Evolutionary conservation across 2,113 vertebrate genomes (phyloP).

Genomic region (Daubentonia madagascariensis): DNA sequence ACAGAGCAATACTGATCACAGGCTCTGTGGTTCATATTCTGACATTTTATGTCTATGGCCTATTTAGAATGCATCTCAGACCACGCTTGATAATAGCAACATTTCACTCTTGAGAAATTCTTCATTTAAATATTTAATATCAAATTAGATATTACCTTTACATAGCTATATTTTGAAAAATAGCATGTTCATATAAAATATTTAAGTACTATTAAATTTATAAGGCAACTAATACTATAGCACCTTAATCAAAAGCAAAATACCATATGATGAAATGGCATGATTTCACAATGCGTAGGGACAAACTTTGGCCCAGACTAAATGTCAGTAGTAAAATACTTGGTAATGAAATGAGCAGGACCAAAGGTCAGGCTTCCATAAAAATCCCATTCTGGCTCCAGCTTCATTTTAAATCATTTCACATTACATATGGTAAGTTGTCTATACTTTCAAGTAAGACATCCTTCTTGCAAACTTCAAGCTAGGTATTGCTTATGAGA

Average conservation of each 20-base stretch:
- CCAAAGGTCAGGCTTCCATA: conserved; percentile 80
- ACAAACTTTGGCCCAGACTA: conserved; percentile 80
- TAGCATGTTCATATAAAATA: conserved; percentile 53
- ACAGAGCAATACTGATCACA: neutral
- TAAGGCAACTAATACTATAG: conserved; percentile 22
- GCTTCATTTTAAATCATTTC: conserved; percentile 79
- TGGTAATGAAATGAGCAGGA: conserved; percentile 79
- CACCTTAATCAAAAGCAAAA: conserved; percentile 78
- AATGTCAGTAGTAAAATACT: conserved; percentile 80
- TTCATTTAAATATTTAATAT: conserved; percentile 45
- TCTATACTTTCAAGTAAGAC: conserved; percentile 69
- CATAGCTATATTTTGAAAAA: neutral
- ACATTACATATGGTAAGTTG: conserved; percentile 70
- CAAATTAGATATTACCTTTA: conserved; percentile 23
- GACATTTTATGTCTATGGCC: neutral
- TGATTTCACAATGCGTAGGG: conserved; percentile 67
- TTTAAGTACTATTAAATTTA: conserved; percentile 44
- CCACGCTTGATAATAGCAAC: neutral
- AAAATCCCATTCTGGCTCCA: conserved; percentile 77
- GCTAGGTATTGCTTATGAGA: conserved; percentile 19
- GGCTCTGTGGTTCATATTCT: accelerated
- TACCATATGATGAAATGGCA: conserved; percentile 69
- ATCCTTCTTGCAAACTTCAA: conserved; percentile 61
- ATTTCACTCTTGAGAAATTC: conserved; percentile 19
- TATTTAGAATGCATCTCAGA: neutral